phyloP scores from a whole-genome alignment of 2,113 vertebrate species.

The Dicrurus megarhynchus region DNA sequence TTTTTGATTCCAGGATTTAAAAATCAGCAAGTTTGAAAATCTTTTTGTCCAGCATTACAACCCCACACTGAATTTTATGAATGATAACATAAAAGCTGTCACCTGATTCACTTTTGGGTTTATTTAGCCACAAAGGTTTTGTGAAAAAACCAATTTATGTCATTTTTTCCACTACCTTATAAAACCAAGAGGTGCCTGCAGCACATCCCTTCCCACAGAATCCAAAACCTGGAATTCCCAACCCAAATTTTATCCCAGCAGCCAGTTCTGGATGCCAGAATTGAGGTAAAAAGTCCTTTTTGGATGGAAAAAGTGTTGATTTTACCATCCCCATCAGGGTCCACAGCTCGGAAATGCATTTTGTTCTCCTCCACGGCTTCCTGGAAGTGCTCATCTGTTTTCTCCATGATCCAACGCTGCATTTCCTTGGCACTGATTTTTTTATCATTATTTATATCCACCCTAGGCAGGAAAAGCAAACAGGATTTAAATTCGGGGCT shows the following conservation, averaged over 20 bases:
- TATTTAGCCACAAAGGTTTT: neutral
- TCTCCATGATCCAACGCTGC: neutral
- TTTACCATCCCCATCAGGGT: slow-evolving; percentile 91
- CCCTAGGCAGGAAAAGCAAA: neutral
- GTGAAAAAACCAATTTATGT: neutral
- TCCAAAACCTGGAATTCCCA: neutral
- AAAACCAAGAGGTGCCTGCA: neutral
- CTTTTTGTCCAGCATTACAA: neutral
- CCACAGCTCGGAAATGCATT: slow-evolving; percentile 87
- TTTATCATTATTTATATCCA: neutral
- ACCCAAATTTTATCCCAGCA: neutral
- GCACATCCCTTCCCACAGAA: accelerated
- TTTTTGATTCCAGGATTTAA: accelerated
- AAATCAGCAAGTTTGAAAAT: accelerated
- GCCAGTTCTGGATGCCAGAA: neutral
- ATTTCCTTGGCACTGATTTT: neutral
- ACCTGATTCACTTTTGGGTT: neutral
- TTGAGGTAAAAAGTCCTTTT: accelerated
- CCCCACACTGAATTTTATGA: neutral
- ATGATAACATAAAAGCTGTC: neutral
- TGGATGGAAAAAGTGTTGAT: accelerated
- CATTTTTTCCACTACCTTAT: neutral
- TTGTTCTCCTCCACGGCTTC: slow-evolving; percentile 89
- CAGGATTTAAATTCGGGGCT: accelerated
- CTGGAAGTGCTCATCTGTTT: neutral